Conservation (phyloP, 2,113 vertebrate species). For the Recurvirostra avosetta region DNA sequence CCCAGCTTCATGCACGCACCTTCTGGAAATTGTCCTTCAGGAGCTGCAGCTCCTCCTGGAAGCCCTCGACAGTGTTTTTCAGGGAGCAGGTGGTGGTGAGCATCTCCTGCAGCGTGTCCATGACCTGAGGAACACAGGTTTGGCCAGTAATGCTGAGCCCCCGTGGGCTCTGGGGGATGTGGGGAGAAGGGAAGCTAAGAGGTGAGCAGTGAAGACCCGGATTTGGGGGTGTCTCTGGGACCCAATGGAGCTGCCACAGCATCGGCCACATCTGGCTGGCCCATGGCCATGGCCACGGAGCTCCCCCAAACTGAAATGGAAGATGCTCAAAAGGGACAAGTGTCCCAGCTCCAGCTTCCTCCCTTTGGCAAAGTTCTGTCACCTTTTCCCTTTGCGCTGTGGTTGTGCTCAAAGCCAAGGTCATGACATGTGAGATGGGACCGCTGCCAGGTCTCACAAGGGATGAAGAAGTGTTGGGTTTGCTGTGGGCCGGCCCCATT, state of each 20-base stretch:
- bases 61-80: not conserved
- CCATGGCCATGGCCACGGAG: not conserved
- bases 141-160: not conserved
- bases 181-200: not conserved
- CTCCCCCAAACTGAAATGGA: not conserved
- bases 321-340: not conserved
- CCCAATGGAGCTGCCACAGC: not conserved
- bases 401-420: not conserved
- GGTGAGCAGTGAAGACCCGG: fast-evolving
- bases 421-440: not conserved
- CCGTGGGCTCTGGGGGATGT: fast-evolving
- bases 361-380: not conserved
- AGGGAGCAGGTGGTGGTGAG: conserved; percentile 20
- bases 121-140: not conserved
- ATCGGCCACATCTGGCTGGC: not conserved
- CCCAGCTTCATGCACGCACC: not conserved
- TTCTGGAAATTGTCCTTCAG: conserved; percentile 18
- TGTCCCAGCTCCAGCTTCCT: not conserved
- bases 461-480: not conserved
- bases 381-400: not conserved
- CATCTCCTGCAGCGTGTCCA: conserved; percentile 55
- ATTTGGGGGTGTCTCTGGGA: not conserved
- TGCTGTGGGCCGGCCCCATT: fast-evolving
- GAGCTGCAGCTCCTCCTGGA: conserved; percentile 44
- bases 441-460: not conserved